These are phyloP conservation scores for Andrena chrysosceles DNA, from an alignment of 2,888 invertebrate species.

Conservation along the genomic window DNA sequence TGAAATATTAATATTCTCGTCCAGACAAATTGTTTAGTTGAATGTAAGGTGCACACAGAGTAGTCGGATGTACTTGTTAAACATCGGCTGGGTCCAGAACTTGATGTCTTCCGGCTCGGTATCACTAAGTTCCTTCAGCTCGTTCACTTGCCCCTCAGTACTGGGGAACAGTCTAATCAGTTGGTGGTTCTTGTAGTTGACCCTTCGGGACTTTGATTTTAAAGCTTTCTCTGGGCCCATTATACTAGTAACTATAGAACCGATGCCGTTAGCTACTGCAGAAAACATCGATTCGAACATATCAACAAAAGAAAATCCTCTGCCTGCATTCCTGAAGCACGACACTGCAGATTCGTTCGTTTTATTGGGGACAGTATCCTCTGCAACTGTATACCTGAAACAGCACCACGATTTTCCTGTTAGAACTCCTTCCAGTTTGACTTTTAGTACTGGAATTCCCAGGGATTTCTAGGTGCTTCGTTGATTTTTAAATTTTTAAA, in stretches of 20 bases:
- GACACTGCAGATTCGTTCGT: neutral
- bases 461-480: too few species aligned
- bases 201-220: slow-evolving; percentile 58
- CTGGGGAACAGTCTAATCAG: slow-evolving; percentile 85
- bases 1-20: slow-evolving; percentile 54
- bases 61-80: slow-evolving; percentile 79
- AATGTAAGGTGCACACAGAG: neutral
- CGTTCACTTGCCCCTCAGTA: slow-evolving; percentile 84
- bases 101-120: slow-evolving; percentile 86
- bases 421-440: neutral
- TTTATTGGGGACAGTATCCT: neutral
- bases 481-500: too few species aligned
- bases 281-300: slow-evolving; percentile 77
- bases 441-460: too few species aligned
- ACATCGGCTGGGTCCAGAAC: slow-evolving; percentile 87
- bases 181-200: slow-evolving; percentile 87
- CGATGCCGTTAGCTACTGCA: slow-evolving; percentile 76
- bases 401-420: neutral
- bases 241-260: slow-evolving; percentile 75
- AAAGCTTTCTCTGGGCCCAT: slow-evolving; percentile 75
- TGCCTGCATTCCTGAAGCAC: slow-evolving; percentile 10
- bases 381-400: slow-evolving; percentile 17
- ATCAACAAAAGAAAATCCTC: slow-evolving; percentile 77
- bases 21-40: neutral
- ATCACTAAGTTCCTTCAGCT: slow-evolving; percentile 84